These are phyloP conservation scores for Dromiciops gliroides DNA, from an alignment of 2,113 vertebrate species.

Conservation along the genomic window DNA sequence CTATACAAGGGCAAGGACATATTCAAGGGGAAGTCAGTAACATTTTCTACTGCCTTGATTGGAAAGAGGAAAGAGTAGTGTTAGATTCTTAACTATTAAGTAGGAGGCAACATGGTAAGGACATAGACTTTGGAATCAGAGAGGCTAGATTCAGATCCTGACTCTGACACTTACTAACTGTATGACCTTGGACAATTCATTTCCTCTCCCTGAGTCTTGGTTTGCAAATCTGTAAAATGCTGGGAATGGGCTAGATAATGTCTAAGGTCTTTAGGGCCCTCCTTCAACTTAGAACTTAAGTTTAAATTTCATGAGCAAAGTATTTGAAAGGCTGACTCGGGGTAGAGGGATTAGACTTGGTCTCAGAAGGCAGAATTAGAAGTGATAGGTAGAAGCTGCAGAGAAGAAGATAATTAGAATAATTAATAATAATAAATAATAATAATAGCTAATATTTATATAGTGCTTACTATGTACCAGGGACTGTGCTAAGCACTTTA, in stretches of 20 bases:
- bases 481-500: background rate
- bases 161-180: background rate
- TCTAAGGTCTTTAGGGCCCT: background rate
- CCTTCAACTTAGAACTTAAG: background rate
- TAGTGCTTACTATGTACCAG: background rate
- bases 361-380: background rate
- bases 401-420: background rate
- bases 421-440: background rate
- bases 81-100: background rate
- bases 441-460: background rate
- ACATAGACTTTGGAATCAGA: background rate
- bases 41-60: background rate
- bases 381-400: background rate
- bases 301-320: background rate
- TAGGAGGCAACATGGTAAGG: background rate
- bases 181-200: background rate
- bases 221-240: background rate
- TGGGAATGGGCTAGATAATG: background rate
- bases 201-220: background rate
- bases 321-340: background rate
- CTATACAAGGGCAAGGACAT: background rate
- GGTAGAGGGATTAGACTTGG: background rate
- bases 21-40: background rate
- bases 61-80: background rate
- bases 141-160: background rate